Conservation (phyloP, 1,140 invertebrate genomes). For the Mycetomoellerius zeteki region DNA sequence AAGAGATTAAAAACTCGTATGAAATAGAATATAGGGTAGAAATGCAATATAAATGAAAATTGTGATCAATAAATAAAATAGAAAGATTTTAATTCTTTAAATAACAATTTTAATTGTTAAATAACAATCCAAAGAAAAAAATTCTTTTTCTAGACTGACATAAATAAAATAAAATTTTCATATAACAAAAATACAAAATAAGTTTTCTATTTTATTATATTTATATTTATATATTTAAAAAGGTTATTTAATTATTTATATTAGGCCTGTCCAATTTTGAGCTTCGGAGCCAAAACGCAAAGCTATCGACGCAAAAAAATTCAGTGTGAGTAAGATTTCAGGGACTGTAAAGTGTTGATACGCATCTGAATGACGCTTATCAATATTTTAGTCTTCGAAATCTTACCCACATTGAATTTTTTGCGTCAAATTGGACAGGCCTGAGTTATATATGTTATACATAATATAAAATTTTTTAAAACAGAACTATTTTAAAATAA, state of each 20-base stretch:
- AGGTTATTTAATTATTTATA: not conserved
- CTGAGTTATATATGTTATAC: too few species aligned
- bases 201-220: not conserved
- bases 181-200: not conserved
- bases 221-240: not conserved
- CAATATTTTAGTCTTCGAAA: too few species aligned
- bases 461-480: too few species aligned
- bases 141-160: not conserved
- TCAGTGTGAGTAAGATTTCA: too few species aligned
- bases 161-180: not conserved
- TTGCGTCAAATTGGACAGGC: too few species aligned
- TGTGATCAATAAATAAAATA: slow-evolving; percentile 1
- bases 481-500: too few species aligned
- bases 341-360: too few species aligned
- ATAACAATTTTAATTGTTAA: not conserved
- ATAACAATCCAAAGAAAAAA: not conserved
- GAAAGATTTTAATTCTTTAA: not conserved
- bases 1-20: not conserved
- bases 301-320: too few species aligned
- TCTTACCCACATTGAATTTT: too few species aligned
- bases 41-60: slow-evolving; percentile 5
- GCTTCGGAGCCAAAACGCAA: too few species aligned
- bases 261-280: too few species aligned
- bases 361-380: too few species aligned
- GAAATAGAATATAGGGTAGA: not conserved